A percentile compares a stretch with the other conserved stretches of the same genome.
Evolutionary conservation across 1,140 invertebrate genomes (phyloP).

Genomic region (Lordiphosa mommai): DNA sequence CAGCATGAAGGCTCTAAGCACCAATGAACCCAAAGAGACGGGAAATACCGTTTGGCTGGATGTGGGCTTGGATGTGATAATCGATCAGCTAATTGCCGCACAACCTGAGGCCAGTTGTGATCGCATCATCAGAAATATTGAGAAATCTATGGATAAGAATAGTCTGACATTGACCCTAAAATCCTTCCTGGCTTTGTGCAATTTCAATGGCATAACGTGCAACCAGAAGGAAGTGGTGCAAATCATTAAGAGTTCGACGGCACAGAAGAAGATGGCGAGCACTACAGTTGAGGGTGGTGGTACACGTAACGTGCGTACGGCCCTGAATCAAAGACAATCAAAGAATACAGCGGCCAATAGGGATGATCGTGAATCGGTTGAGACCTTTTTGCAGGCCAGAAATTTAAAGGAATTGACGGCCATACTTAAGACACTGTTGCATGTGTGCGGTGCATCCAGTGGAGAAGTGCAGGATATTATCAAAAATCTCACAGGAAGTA

Average conservation of each 20-base stretch:
- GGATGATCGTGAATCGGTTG: slow-evolving; percentile 41
- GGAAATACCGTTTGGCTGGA: slow-evolving; percentile 25
- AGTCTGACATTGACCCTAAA: slow-evolving; percentile 38
- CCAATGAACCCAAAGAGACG: slow-evolving; percentile 14
- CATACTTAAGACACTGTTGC: slow-evolving; percentile 39
- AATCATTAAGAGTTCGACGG: slow-evolving; percentile 42
- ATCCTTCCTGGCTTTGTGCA: slow-evolving; percentile 48
- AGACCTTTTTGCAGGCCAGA: slow-evolving; percentile 38
- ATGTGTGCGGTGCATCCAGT: slow-evolving; percentile 42
- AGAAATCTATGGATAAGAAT: slow-evolving; percentile 40
- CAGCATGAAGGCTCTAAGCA: slow-evolving; percentile 35
- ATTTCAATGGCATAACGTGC: slow-evolving; percentile 55
- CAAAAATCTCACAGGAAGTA: slow-evolving; percentile 51
- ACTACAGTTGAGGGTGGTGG: slow-evolving; percentile 18
- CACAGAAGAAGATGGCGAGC: background rate
- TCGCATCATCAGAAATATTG: slow-evolving; percentile 49
- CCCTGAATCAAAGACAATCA: slow-evolving; percentile 1
- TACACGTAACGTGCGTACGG: slow-evolving; percentile 30
- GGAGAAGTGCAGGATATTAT: slow-evolving; percentile 42
- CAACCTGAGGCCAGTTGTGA: slow-evolving; percentile 30
- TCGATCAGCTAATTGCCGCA: slow-evolving; percentile 49
- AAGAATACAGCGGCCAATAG: background rate
- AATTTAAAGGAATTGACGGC: slow-evolving; percentile 26
- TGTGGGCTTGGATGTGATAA: slow-evolving; percentile 58
- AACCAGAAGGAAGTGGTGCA: slow-evolving; percentile 45